Evolutionary conservation across 1,140 invertebrate species (phyloP).

Genomic region (Gryllus bimaculatus): DNA sequence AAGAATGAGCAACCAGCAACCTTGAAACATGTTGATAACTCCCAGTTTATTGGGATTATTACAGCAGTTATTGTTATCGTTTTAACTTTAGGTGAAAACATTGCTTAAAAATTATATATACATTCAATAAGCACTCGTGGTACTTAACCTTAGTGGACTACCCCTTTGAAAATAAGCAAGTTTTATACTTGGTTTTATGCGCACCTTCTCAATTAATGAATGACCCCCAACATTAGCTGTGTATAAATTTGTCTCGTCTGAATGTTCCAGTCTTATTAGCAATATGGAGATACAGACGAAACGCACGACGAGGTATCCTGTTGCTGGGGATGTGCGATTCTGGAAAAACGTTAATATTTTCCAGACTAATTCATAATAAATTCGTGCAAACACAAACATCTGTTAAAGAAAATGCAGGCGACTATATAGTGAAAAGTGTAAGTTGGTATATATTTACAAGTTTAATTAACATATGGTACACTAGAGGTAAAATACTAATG

Average conservation of each 20-base stretch:
- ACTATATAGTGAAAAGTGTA: conserved; percentile 44
- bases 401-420: conserved; percentile 70
- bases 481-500: too few species aligned
- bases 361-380: conserved; percentile 57
- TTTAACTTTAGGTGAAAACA: not conserved
- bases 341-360: conserved; percentile 78
- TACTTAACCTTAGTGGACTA: not conserved
- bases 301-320: conserved; percentile 51
- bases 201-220: not conserved
- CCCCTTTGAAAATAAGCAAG: not conserved
- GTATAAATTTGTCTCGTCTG: not conserved
- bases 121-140: not conserved
- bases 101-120: not conserved
- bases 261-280: conserved; percentile 6
- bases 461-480: too few species aligned
- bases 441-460: not conserved
- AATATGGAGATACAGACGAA: conserved; percentile 1
- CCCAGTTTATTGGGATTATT: not conserved
- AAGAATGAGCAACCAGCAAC: not conserved
- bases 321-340: conserved; percentile 75
- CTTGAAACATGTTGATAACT: not conserved
- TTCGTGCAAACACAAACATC: conserved; percentile 73
- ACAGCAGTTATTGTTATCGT: not conserved
- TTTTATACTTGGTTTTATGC: not conserved
- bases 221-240: not conserved